A percentile compares a stretch with the other conserved stretches of the same genome.
phyloP scores from a whole-genome alignment of 2,113 vertebrate species.

The Heterochromis multidens region DNA sequence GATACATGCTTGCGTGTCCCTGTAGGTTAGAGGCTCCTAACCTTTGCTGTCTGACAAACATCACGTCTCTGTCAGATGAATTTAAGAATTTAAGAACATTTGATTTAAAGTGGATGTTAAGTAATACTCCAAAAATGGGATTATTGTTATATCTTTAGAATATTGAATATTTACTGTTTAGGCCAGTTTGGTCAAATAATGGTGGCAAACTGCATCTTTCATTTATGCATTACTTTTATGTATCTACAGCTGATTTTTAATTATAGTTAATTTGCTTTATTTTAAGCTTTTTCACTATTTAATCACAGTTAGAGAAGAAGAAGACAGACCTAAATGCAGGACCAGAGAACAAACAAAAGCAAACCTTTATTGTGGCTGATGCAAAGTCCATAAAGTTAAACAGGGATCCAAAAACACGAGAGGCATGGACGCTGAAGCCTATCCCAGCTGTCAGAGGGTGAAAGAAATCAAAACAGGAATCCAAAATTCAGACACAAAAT shows the following conservation, averaged over 20 bases:
- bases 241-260: no score
- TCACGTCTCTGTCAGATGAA: not conserved
- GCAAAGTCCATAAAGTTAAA: not conserved
- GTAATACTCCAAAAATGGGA: not conserved
- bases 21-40: not conserved
- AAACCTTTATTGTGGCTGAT: not conserved
- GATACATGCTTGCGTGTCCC: not conserved
- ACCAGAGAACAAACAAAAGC: not conserved
- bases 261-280: not conserved
- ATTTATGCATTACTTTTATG: no score
- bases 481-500: not conserved
- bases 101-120: not conserved
- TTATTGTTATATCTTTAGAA: no score
- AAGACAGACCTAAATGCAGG: not conserved
- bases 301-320: not conserved
- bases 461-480: not conserved
- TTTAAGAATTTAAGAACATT: not conserved
- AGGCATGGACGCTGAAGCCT: not conserved
- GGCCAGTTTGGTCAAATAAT: no score
- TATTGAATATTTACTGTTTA: no score
- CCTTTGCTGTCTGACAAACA: not conserved
- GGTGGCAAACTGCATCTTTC: no score
- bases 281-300: not conserved
- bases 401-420: not conserved
- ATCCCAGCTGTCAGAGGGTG: not conserved